Evolutionary conservation across 2,888 invertebrate species (phyloP).

Genomic region (Drosophila meridionalis): DNA sequence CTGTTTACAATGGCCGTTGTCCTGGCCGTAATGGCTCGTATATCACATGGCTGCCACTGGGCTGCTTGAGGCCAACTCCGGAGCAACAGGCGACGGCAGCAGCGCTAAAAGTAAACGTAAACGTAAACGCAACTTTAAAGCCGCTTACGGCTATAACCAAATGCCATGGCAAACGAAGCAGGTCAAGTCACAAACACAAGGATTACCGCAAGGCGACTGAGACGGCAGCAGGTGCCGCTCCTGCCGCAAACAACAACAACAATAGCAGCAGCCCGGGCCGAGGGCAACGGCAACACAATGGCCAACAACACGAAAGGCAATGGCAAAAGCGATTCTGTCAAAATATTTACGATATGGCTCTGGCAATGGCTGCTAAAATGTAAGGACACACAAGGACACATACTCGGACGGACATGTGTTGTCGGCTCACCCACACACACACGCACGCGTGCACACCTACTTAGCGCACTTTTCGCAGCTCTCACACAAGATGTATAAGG

Average conservation of each 20-base stretch:
- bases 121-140: constrained; percentile 71
- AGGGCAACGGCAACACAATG: constrained; percentile 54
- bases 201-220: constrained; percentile 61
- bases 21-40: constrained; percentile 37
- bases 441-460: constrained; percentile 46
- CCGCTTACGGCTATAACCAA: constrained; percentile 77
- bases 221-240: constrained; percentile 55
- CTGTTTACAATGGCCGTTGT: constrained; percentile 59
- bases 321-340: constrained; percentile 79
- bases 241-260: constrained; percentile 35
- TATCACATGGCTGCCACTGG: constrained; percentile 46
- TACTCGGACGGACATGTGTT: constrained; percentile 45
- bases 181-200: constrained; percentile 77
- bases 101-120: constrained; percentile 55
- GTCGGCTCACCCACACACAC: constrained; percentile 34
- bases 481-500: constrained; percentile 34
- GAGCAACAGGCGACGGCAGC: constrained; percentile 46
- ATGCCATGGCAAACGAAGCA: constrained; percentile 77
- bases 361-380: constrained; percentile 69
- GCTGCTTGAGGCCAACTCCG: constrained; percentile 45
- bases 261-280: constrained; percentile 40
- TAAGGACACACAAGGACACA: constrained; percentile 45
- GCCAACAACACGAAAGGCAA: constrained; percentile 68
- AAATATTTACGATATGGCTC: constrained; percentile 79
- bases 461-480: constrained; percentile 63